These are phyloP conservation scores for Spisula solida DNA, from an alignment of 2,888 invertebrate species.

Conservation along the genomic window DNA sequence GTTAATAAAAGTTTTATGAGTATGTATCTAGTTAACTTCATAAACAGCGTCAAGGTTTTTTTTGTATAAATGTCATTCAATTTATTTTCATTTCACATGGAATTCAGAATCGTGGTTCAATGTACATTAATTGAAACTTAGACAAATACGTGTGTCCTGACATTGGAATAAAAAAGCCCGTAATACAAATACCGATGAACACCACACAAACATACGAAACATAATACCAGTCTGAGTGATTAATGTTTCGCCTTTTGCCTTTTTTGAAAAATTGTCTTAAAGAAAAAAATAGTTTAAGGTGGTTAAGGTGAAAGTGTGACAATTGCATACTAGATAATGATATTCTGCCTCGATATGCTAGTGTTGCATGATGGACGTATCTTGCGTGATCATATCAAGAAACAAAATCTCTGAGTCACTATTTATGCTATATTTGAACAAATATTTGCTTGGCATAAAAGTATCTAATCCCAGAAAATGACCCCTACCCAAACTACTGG, in stretches of 20 bases:
- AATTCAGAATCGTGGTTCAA: neutral
- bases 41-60: neutral
- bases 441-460: no score
- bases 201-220: neutral
- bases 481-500: no score
- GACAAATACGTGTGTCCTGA: neutral
- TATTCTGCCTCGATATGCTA: no score
- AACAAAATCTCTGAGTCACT: no score
- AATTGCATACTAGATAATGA: no score
- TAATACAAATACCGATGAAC: neutral
- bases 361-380: no score
- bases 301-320: no score
- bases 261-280: neutral
- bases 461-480: no score
- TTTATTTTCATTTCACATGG: neutral
- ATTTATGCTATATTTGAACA: no score
- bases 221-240: neutral
- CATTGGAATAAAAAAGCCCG: neutral
- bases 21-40: slow-evolving; percentile 2
- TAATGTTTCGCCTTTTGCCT: neutral
- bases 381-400: no score
- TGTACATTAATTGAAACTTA: neutral
- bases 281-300: neutral
- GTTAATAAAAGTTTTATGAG: slow-evolving; percentile 16
- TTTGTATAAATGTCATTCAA: neutral